These are phyloP conservation scores for Phyllotreta cruciferae DNA, from an alignment of 2,888 invertebrate species.

Conservation along the genomic window DNA sequence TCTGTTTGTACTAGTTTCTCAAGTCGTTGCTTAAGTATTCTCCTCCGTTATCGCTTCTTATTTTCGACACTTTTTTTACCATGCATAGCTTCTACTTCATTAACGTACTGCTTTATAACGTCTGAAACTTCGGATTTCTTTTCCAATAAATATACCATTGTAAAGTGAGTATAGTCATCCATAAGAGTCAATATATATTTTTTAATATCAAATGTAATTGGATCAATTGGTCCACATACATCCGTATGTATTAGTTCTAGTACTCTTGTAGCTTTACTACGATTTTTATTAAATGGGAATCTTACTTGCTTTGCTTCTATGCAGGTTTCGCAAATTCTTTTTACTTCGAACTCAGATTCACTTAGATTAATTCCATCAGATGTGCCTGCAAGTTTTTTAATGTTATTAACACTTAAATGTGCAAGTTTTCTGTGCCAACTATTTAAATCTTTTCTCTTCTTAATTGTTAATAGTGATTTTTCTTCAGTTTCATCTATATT, in stretches of 20 bases:
- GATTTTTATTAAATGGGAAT: conserved; percentile 32
- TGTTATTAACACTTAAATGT: conserved; percentile 10
- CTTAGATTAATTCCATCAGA: conserved; percentile 31
- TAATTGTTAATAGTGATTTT: conserved; percentile 32
- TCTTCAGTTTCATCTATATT: conserved; percentile 20
- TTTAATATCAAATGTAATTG: conserved; percentile 13
- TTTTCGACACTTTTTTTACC: conserved; percentile 17
- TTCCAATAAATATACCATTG: conserved; percentile 17
- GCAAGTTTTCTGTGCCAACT: conserved; percentile 14
- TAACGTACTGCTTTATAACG: too few species aligned
- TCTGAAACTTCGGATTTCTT: conserved; percentile 18
- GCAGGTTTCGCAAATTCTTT: conserved; percentile 40
- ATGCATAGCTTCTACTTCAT: too few species aligned
- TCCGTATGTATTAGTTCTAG: conserved; percentile 38
- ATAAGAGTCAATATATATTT: conserved; percentile 24
- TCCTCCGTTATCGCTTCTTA: conserved; percentile 25
- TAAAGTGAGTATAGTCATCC: conserved; percentile 30
- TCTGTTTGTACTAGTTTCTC: background rate
- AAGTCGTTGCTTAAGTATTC: conserved; percentile 35
- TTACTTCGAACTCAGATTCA: conserved; percentile 28
- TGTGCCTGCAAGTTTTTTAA: conserved; percentile 22
- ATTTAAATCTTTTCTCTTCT: conserved; percentile 15
- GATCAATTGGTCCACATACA: conserved; percentile 35
- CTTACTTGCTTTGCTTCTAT: conserved; percentile 37
- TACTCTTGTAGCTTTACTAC: conserved; percentile 34